Evolutionary conservation across 2,888 invertebrate species (phyloP).

Genomic region (Stenurella melanura): DNA sequence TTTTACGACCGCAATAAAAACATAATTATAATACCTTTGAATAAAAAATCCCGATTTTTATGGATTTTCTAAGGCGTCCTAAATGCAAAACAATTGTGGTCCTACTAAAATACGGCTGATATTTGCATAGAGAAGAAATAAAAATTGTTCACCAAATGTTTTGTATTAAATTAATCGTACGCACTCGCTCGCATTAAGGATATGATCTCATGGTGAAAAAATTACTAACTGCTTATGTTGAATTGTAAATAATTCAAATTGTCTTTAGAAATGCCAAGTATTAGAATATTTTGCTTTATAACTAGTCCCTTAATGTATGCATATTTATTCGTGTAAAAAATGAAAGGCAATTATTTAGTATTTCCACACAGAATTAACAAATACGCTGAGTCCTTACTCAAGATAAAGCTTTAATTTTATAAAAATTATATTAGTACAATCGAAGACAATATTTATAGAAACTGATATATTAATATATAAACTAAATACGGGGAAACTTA

Average conservation of each 20-base stretch:
- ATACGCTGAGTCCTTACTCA: too few relatives aligned
- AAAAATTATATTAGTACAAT: too few relatives aligned
- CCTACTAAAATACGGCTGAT: not conserved
- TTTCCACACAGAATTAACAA: not conserved
- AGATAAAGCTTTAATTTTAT: too few relatives aligned
- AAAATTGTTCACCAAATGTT: constrained; percentile 35
- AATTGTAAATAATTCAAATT: constrained; percentile 45
- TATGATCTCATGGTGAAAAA: constrained; percentile 51
- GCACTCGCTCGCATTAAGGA: constrained; percentile 39
- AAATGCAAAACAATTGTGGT: not conserved
- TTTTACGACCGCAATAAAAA: not conserved
- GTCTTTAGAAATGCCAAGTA: constrained; percentile 24
- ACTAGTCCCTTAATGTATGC: not conserved
- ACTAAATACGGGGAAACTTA: too few relatives aligned
- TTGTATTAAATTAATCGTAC: constrained; percentile 22
- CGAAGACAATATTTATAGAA: too few relatives aligned
- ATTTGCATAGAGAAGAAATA: constrained; percentile 32
- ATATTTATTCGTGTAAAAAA: not conserved
- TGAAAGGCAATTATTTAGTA: not conserved
- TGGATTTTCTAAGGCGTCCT: not conserved
- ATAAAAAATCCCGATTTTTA: not conserved
- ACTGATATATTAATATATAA: too few relatives aligned
- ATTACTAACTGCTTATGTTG: constrained; percentile 41
- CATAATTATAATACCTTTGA: not conserved
- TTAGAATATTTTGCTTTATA: constrained; percentile 26